Evolutionary conservation across 2,888 invertebrate species (phyloP), one percentile per base, ranked within the genome.

Genomic region (Zootermopsis nevadensis): DNA sequence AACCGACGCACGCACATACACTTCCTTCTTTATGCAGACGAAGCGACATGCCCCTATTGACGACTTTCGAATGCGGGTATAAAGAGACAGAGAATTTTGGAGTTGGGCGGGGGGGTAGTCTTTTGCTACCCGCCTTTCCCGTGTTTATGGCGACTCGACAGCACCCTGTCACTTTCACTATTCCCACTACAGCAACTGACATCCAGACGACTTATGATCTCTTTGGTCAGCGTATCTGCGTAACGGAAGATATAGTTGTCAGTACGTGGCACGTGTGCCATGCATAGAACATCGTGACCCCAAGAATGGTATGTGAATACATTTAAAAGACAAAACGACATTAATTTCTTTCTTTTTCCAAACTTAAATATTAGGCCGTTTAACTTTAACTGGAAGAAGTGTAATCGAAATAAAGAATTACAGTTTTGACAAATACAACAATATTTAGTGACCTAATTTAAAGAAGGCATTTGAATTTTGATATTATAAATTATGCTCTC

Each of bases 81-180:
- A 69, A 31, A 69, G 69, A 33, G 33, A 33, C 22, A 69, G 69
- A 24, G 69, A 69, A 69, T 69, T 69, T 69, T 31, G 69, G 30
- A 67, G 67, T 7, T 0, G 33, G 33, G 31, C n/a, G 69, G 31
- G 10, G 33, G 6, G 0, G 33, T 15, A 6, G 69, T 69, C 31
- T 15, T 6, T 31, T 69, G 30, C 19, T 10, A 33, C 4, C 69
- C 69, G 69, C 69, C 69, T 33, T 69, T 69, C 15, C 22, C 33
- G 27, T 69, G 69, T 69, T 31, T 2, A 31, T 30, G 2, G 24
- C 12, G 12, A 0, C 33, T 31, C 33, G 69, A 33, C 31, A 33
- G 60, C 60, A 10, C 0, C 60, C 60, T 60, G 60, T n/a, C 27
- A 27, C 8, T 60, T 60, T 33, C 15, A 69, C 33, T 69, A 24